Evolutionary conservation across 2,113 vertebrate species (phyloP).

Genomic region (Strigops habroptila): DNA sequence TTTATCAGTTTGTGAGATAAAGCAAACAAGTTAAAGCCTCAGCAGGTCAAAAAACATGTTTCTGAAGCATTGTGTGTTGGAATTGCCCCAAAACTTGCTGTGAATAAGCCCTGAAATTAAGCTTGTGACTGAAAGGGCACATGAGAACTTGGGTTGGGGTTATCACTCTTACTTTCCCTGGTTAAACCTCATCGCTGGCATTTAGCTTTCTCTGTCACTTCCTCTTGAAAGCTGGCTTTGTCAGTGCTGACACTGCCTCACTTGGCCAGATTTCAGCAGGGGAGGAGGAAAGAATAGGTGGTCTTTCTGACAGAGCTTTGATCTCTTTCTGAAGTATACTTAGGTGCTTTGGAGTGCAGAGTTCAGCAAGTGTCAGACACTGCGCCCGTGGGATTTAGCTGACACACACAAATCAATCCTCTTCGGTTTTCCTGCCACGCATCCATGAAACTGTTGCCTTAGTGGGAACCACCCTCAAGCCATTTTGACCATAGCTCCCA

Average conservation of each 20-base stretch:
- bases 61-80: background rate
- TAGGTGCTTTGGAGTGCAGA: background rate
- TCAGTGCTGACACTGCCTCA: constrained; percentile 6
- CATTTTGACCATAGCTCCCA: background rate
- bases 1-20: background rate
- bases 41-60: background rate
- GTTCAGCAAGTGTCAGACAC: background rate
- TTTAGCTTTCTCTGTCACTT: constrained; percentile 6
- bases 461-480: background rate
- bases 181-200: background rate
- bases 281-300: constrained; percentile 16
- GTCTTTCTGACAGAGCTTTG: constrained; percentile 25
- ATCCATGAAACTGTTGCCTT: background rate
- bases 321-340: constrained; percentile 21
- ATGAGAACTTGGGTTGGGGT: background rate
- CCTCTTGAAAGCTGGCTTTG: background rate
- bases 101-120: background rate
- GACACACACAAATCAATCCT: background rate
- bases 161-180: background rate
- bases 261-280: constrained; percentile 30
- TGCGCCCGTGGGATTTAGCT: background rate
- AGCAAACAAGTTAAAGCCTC: background rate
- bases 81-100: background rate
- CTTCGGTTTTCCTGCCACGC: background rate
- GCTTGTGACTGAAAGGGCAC: background rate